Base-by-base conservation (phyloP, 2,888 invertebrate species). In the Lepidocyrtinus sp. region DNA sequence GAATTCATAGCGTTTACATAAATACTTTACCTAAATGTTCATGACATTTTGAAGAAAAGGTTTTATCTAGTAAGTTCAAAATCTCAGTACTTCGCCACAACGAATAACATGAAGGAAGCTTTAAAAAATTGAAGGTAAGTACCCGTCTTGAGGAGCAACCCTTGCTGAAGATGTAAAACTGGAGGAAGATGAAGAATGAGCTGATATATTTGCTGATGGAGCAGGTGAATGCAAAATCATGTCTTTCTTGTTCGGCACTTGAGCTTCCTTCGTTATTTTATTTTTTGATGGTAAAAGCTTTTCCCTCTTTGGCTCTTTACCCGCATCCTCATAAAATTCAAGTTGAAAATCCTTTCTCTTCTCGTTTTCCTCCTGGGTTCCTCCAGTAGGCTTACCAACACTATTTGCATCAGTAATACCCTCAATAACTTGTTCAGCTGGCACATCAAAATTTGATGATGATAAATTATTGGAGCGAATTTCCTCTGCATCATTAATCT, bases 381-480 rank as follows among this genome's bases (percentile, higher is more conserved):
- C 9, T 64, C 67, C 22, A 46, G n/a, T 17, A 62, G 15, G 63
- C 25, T 55, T 64, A 36, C 12, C 71, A 17, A 55, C 70, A 77
- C 71, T 77, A 77, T 77, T 71, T 77, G 77, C 77, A 77, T 77
- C 70, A 71, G 59, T 61, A 70, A 46, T 46, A 71, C 68, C 50
- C 63, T 64, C 65, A 36, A n/a, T n/a, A n/a, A 61, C 63, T 26
- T 27, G 12, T 55, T 76, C 75, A 62, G 25, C 69, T 62, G 45
- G 55, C 65, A 71, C 64, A 64, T 65, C 71, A 65, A 59, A 21
- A 65, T 71, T 77, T 77, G 77, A 77, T 65, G 77, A 77, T 77
- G 77, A 77, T 77, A 77, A 77, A 77, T 77, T 71, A 71, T 77
- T 77, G 77, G 77, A 59, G 71, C 77, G 65, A 65, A 77, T 77